Conservation (phyloP, 2,797 vertebrate genomes). For the Danionella dracula region DNA sequence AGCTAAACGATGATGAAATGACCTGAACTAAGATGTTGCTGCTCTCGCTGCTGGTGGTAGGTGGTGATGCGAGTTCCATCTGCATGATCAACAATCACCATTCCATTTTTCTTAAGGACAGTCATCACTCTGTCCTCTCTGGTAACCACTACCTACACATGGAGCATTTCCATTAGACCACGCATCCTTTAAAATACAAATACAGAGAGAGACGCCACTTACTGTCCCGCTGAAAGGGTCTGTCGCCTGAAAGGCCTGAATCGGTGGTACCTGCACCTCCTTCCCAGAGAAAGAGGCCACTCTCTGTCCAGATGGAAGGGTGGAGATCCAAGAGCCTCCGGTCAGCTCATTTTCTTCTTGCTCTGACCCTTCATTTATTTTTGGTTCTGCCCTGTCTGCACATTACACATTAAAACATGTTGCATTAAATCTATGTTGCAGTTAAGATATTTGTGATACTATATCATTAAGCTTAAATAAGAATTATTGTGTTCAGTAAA, state of each 20-base stretch:
- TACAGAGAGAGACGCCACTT: constrained; percentile 30
- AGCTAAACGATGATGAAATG: too few relatives aligned
- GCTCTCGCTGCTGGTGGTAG: constrained; percentile 63
- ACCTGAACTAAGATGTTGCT: constrained; percentile 58
- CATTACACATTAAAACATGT: too few relatives aligned
- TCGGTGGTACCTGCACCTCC: constrained; percentile 54
- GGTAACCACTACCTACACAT: constrained; percentile 75
- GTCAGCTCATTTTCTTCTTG: constrained; percentile 13
- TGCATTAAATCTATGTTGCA: not conserved
- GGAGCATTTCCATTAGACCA: not conserved
- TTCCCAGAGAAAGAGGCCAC: constrained; percentile 69
- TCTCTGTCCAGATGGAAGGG: constrained; percentile 72
- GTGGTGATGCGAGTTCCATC: constrained; percentile 90
- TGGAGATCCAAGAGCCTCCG: constrained; percentile 79
- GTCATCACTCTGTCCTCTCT: constrained; percentile 82
- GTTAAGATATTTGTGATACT: too few relatives aligned
- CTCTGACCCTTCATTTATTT: constrained; percentile 29
- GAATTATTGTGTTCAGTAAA: too few relatives aligned
- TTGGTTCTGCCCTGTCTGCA: constrained; percentile 59
- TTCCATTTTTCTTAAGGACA: constrained; percentile 70
- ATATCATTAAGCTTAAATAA: too few relatives aligned
- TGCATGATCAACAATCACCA: constrained; percentile 75
- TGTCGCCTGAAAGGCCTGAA: constrained; percentile 71
- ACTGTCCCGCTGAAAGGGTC: constrained; percentile 80
- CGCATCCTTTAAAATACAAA: not conserved